Evolutionary conservation across 2,888 invertebrate genomes (phyloP), one percentile per base, ranked within the genome.

Genomic region (Nesidiocoris tenuis): DNA sequence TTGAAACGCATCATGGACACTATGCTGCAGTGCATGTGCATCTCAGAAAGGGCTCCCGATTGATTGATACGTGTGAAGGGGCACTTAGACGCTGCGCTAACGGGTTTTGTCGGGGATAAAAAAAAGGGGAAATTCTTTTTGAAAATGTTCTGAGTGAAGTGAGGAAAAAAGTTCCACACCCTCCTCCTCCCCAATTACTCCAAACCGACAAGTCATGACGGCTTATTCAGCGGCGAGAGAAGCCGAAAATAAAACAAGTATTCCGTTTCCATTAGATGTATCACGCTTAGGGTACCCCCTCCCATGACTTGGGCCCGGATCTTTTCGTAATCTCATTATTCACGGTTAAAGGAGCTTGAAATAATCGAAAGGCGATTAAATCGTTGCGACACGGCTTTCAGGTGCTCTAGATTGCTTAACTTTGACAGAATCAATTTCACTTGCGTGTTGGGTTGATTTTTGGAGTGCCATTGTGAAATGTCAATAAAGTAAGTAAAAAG

Each of bases 151-250:
- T 7, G 39, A 39, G n/a, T 59, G 16, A 63, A 9, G 16, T 5
- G 59, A 66, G 39, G 39, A 66, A 66, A 54, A 70, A 59, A 70
- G 22, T n/a, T 3, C 59, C n/a, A 59, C 17, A n/a, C 59, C 59
- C 19, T 59, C n/a, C n/a, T 18, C 71, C 68, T 64, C 64, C 65
- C 74, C 74, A 75, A 75, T 75, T 75, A 75, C 66, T 57, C 59
- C 74, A 75, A 75, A 75, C 74, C 74, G 65, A 75, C 74, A 66
- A 75, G 74, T 75, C 74, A 75, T 75, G 74, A 75, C 74, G 74
- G 74, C 74, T 75, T 75, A 75, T 75, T 75, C 74, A 25, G 59
- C 17, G 12, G 65, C 39, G 56, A 23, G 18, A 19, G 54, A 39
- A 21, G 21, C 25, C 12, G 18, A 54, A 64, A 75, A 75, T 75